A percentile compares a stretch with the other conserved stretches of the same genome.
phyloP scores from a whole-genome alignment of 2,113 vertebrate genomes.

The Myiagra hebetior region DNA sequence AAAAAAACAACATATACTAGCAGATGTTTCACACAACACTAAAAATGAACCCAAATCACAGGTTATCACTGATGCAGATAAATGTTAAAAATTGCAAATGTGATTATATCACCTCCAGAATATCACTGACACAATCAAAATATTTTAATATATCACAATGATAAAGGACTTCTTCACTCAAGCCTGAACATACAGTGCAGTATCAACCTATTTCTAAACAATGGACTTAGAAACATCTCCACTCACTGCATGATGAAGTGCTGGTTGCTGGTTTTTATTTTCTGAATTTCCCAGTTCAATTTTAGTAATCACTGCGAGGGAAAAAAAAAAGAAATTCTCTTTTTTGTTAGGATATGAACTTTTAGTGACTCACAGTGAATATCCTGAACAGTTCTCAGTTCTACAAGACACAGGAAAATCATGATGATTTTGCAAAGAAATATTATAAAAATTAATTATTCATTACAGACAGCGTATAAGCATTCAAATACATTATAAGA shows the following conservation, averaged over 20 bases:
- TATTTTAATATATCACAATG: not conserved
- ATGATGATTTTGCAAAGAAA: not conserved
- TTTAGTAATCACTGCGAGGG: not conserved
- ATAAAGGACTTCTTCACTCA: not conserved
- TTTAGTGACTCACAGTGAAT: not conserved
- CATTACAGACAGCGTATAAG: not conserved
- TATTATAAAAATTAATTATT: not conserved
- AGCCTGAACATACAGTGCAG: not conserved
- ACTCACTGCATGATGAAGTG: not conserved
- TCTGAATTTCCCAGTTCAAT: not conserved
- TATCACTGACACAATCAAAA: not conserved
- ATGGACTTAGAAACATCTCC: not conserved
- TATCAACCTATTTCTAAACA: not conserved
- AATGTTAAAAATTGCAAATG: not conserved
- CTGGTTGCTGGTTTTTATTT: not conserved
- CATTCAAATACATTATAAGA: not conserved
- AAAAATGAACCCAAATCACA: not conserved
- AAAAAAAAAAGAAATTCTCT: not conserved
- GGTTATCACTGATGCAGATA: not conserved
- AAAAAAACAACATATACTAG: not conserved
- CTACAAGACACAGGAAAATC: not conserved
- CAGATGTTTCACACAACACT: not conserved
- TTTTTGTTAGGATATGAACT: not conserved
- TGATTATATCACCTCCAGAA: not conserved
- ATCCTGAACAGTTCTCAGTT: not conserved